Percentiles rank a stretch among this genome's conserved stretches.
Conservation (phyloP, 1,140 invertebrate species). For the Aricia agestis region DNA sequence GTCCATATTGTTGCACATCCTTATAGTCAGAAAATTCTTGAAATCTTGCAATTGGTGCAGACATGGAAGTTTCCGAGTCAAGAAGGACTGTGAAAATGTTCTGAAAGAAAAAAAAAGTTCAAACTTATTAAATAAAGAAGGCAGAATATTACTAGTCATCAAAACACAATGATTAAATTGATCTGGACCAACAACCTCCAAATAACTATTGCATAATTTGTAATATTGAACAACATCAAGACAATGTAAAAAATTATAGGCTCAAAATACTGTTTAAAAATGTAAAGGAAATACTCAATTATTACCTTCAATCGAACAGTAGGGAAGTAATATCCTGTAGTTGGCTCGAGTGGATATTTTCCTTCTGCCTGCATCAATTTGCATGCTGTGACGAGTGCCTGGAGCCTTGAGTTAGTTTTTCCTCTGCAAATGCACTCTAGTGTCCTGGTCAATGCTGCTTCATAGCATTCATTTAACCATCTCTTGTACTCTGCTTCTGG, state of each 20-base stretch:
- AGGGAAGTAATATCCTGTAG: slow-evolving; percentile 78
- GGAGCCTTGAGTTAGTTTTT: slow-evolving; percentile 74
- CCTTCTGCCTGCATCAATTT: slow-evolving; percentile 81
- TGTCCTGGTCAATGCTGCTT: slow-evolving; percentile 76
- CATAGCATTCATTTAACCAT: slow-evolving; percentile 80
- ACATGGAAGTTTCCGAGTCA: slow-evolving; percentile 58
- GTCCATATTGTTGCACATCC: slow-evolving; percentile 62
- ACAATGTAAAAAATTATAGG: too few species aligned
- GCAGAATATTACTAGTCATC: too few species aligned
- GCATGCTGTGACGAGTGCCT: slow-evolving; percentile 81
- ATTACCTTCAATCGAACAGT: slow-evolving; percentile 76
- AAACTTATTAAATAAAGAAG: too few species aligned
- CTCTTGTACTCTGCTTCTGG: slow-evolving; percentile 78
- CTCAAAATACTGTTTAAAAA: too few species aligned
- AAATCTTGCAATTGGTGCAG: slow-evolving; percentile 56
- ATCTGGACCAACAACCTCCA: too few species aligned
- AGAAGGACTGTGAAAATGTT: slow-evolving; percentile 61
- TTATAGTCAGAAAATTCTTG: slow-evolving; percentile 66
- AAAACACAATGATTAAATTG: too few species aligned
- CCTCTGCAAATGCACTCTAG: slow-evolving; percentile 74
- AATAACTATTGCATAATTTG: too few species aligned
- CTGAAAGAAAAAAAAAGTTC: slow-evolving; percentile 38
- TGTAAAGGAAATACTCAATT: not conserved
- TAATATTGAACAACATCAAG: too few species aligned
- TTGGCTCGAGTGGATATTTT: slow-evolving; percentile 77